Conservation (phyloP, 2,797 vertebrate genomes). For the Chiloscyllium punctatum region DNA sequence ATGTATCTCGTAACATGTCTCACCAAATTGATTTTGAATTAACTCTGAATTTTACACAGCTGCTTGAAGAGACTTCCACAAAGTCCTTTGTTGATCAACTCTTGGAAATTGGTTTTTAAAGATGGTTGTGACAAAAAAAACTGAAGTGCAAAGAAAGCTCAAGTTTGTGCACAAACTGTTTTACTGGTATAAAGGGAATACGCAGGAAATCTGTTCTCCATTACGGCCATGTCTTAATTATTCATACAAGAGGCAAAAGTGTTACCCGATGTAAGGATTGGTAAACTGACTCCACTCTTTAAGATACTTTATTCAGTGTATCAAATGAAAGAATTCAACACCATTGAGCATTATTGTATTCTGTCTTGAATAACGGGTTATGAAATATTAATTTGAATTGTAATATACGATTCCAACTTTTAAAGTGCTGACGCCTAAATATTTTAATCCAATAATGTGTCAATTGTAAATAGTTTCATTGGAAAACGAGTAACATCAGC, state of each 20-base stretch:
- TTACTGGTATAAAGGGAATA: not conserved
- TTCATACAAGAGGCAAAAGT: slow-evolving; percentile 35
- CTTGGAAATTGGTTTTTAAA: not conserved
- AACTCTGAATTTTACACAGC: not conserved
- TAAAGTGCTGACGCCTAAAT: slow-evolving; percentile 17
- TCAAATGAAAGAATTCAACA: slow-evolving; percentile 37
- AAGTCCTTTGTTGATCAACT: not conserved
- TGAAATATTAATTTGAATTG: slow-evolving; percentile 37
- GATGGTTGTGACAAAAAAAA: not conserved
- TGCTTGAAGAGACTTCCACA: not conserved
- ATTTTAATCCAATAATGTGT: slow-evolving; percentile 27
- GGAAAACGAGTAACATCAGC: not conserved
- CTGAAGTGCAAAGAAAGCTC: not conserved
- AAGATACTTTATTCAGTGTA: slow-evolving; percentile 35
- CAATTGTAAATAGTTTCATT: not conserved
- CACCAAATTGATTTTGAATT: no score
- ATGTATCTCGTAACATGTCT: no score
- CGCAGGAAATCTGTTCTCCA: slow-evolving; percentile 32
- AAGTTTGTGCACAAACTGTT: not conserved
- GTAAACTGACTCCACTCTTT: slow-evolving; percentile 35
- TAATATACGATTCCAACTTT: slow-evolving; percentile 18
- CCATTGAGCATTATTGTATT: slow-evolving; percentile 24
- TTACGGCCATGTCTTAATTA: slow-evolving; percentile 24
- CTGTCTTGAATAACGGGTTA: slow-evolving; percentile 32
- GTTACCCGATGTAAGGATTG: slow-evolving; percentile 34